Conservation (phyloP, 23 tunicate genomes). For the Halocynthia roretzi region DNA sequence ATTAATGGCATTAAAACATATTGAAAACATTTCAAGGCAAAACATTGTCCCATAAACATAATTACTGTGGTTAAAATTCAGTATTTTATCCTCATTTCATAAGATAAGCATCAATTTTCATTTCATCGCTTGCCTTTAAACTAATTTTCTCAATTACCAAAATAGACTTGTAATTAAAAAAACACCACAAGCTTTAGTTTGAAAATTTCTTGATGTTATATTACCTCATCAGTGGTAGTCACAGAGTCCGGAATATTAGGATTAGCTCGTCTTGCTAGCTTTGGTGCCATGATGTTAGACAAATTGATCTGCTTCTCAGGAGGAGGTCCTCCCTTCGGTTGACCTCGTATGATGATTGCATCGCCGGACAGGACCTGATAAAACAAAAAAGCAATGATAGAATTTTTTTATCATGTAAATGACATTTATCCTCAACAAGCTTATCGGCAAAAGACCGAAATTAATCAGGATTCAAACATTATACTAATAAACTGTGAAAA, state of each 20-base stretch:
- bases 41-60: too few relatives aligned
- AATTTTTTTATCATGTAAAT: too few relatives aligned
- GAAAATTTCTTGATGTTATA: not conserved
- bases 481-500: too few relatives aligned
- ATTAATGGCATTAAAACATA: too few relatives aligned
- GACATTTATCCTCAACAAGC: too few relatives aligned
- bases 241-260: slow-evolving; percentile 69
- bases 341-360: slow-evolving; percentile 81
- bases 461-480: too few relatives aligned
- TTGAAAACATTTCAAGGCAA: too few relatives aligned
- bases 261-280: slow-evolving; percentile 70
- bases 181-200: not conserved
- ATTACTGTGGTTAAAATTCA: too few relatives aligned
- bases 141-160: not conserved
- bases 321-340: slow-evolving; percentile 95
- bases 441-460: too few relatives aligned
- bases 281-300: slow-evolving; percentile 82
- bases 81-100: too few relatives aligned
- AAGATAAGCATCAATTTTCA: not conserved
- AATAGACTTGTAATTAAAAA: not conserved
- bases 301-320: slow-evolving; percentile 84
- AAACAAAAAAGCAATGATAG: not conserved
- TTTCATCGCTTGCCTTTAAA: not conserved
- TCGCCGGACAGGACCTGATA: slow-evolving; percentile 87
- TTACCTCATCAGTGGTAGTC: slow-evolving; percentile 82